A percentile compares a stretch with the other conserved stretches of the same genome.
phyloP scores from a whole-genome alignment of 2,113 vertebrate genomes.

The Rhadina sibilatrix region DNA sequence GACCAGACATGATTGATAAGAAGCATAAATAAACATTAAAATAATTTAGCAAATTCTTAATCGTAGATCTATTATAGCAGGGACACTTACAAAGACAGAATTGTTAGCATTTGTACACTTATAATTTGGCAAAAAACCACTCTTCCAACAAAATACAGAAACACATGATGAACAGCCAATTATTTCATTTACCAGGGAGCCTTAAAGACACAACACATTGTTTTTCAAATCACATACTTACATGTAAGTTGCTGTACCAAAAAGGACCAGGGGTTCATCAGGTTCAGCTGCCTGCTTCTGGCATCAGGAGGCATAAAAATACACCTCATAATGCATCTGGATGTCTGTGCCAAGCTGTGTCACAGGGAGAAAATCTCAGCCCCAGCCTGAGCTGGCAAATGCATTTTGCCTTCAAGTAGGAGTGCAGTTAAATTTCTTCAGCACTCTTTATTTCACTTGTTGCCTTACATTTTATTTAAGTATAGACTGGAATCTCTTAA shows the following conservation, averaged over 20 bases:
- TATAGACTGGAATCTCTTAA: neutral
- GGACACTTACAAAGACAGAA: neutral
- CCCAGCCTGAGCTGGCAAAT: neutral
- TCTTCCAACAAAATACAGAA: neutral
- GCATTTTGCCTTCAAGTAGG: neutral
- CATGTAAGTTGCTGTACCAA: neutral
- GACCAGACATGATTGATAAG: neutral
- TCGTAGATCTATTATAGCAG: neutral
- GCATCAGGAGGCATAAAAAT: neutral
- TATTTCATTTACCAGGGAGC: neutral
- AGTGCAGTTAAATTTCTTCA: neutral
- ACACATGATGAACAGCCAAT: neutral
- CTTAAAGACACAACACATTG: neutral
- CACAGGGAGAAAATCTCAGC: neutral
- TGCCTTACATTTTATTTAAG: neutral
- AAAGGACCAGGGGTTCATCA: neutral
- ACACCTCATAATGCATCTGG: neutral
- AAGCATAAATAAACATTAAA: conserved; percentile 4
- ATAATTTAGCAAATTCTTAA: neutral
- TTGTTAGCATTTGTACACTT: neutral
- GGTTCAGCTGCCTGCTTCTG: neutral
- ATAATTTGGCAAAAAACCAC: neutral
- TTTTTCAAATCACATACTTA: neutral
- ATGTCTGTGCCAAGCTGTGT: neutral
- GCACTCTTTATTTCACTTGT: neutral